Percentiles rank a stretch among this genome's conserved stretches.
phyloP scores from a whole-genome alignment of 2,113 vertebrate species.

The Engystomops pustulosus region DNA sequence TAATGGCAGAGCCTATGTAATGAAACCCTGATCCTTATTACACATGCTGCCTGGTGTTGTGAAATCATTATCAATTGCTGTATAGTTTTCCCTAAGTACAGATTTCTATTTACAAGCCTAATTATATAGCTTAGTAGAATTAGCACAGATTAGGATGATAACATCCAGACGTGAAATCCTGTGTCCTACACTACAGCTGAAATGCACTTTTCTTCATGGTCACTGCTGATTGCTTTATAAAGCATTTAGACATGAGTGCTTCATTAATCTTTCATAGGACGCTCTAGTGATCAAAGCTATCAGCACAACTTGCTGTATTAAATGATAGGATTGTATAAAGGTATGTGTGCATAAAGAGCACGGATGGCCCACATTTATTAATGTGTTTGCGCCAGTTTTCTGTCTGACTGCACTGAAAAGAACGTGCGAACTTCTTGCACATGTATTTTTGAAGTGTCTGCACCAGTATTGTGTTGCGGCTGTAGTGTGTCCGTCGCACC shows the following conservation, averaged over 20 bases:
- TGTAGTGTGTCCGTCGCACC: no score
- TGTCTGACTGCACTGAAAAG: no score
- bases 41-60: not conserved
- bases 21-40: no score
- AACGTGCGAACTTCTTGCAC: no score
- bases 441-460: no score
- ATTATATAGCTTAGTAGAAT: not conserved
- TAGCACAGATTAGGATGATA: not conserved
- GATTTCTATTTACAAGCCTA: not conserved
- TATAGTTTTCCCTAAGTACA: not conserved
- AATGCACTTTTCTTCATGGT: slow-evolving; percentile 36
- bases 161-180: not conserved
- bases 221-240: slow-evolving; percentile 20
- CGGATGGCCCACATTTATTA: no score
- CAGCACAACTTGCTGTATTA: not conserved
- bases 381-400: no score
- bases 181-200: not conserved
- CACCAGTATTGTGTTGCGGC: no score
- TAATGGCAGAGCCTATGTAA: no score
- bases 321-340: not conserved
- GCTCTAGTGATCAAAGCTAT: not conserved
- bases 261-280: not conserved
- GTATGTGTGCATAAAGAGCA: not conserved
- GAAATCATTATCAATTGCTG: not conserved
- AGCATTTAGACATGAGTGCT: not conserved